Conservation (phyloP, 2,113 vertebrate species). For the Engraulis encrasicolus region DNA sequence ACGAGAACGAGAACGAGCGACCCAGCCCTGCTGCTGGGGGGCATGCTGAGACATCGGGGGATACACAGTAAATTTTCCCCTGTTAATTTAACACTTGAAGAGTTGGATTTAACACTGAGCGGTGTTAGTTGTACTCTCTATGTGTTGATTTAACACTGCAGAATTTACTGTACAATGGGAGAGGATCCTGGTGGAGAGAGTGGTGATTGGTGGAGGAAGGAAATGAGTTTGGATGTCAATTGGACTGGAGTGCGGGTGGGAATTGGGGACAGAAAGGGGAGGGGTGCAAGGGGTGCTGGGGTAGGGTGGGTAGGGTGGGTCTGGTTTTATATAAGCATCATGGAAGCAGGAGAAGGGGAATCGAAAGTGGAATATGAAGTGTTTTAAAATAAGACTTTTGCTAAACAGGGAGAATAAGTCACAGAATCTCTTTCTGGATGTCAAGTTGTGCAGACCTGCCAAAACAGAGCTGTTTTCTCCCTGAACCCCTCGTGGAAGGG, state of each 20-base stretch:
- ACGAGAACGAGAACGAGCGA: too few relatives aligned
- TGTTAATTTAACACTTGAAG: too few relatives aligned
- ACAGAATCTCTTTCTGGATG: conserved; percentile 74
- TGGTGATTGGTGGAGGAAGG: too few relatives aligned
- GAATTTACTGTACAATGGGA: too few relatives aligned
- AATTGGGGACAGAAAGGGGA: too few relatives aligned
- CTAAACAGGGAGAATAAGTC: conserved; percentile 65
- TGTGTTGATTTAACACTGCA: too few relatives aligned
- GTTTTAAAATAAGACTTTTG: conserved; percentile 75
- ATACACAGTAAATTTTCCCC: too few relatives aligned
- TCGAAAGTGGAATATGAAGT: conserved; percentile 66
- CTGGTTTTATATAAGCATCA: conserved; percentile 79
- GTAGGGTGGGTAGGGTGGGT: conserved; percentile 51
- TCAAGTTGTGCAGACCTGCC: conserved; percentile 81
- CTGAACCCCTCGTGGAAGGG: conserved; percentile 32
- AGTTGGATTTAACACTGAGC: too few relatives aligned
- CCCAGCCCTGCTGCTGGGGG: too few relatives aligned
- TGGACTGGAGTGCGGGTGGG: conserved; percentile 33
- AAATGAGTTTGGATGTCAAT: background rate
- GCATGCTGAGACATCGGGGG: too few relatives aligned
- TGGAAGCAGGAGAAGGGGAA: conserved; percentile 51
- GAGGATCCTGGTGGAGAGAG: conserved; percentile 34
- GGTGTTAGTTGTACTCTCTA: too few relatives aligned
- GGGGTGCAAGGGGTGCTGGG: too few relatives aligned
- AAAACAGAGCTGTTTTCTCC: conserved; percentile 77